phyloP scores from a whole-genome alignment of 2,797 vertebrate genomes.

The Gephyroberyx darwinii region DNA sequence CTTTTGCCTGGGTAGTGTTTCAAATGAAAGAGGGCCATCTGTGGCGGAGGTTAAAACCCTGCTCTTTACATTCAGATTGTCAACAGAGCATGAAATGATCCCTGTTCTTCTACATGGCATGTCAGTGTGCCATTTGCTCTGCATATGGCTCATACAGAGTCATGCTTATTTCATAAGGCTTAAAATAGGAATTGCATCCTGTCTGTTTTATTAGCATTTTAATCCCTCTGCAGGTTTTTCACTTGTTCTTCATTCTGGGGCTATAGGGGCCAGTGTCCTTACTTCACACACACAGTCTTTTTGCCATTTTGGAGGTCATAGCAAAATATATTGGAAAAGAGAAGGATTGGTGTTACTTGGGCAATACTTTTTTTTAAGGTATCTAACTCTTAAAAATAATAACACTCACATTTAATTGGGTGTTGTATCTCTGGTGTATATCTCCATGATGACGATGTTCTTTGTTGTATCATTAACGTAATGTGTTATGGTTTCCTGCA shows the following conservation, averaged over 20 bases:
- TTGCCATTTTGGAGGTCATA: slow-evolving; percentile 46
- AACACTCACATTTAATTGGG: background rate
- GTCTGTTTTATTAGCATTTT: slow-evolving; percentile 83
- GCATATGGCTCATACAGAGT: slow-evolving; percentile 63
- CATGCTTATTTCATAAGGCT: slow-evolving; percentile 81
- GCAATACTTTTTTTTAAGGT: no score
- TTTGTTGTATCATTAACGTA: slow-evolving; percentile 22
- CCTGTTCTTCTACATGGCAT: slow-evolving; percentile 49
- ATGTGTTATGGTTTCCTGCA: slow-evolving; percentile 35
- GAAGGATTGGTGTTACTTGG: background rate
- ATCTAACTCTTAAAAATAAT: background rate
- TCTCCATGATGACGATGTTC: background rate
- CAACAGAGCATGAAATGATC: slow-evolving; percentile 67
- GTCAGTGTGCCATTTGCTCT: slow-evolving; percentile 55
- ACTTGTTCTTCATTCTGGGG: slow-evolving; percentile 42
- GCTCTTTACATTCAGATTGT: slow-evolving; percentile 55
- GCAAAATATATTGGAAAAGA: slow-evolving; percentile 31
- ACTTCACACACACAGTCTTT: slow-evolving; percentile 60
- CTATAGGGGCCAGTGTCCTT: slow-evolving; percentile 43
- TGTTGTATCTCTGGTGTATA: background rate
- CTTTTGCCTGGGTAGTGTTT: slow-evolving; percentile 9
- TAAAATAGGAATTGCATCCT: slow-evolving; percentile 77
- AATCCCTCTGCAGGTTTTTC: slow-evolving; percentile 74
- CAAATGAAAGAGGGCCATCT: slow-evolving; percentile 33
- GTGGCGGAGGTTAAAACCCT: slow-evolving; percentile 54